phyloP scores from a whole-genome alignment of 2,888 invertebrate species.

The Carpatolechia fugitivella region DNA sequence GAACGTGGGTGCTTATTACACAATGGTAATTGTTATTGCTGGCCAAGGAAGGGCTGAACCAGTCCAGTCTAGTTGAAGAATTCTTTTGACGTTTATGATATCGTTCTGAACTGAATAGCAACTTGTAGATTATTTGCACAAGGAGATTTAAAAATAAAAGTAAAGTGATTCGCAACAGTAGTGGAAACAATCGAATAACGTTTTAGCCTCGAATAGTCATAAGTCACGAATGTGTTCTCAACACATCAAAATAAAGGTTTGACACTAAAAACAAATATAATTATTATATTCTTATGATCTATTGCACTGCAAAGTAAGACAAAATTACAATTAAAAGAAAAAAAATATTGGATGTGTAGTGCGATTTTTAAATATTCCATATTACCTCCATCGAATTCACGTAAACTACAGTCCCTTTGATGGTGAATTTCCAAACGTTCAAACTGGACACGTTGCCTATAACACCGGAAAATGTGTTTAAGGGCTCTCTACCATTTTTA shows the following conservation, averaged over 20 bases:
- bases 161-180: too few species aligned
- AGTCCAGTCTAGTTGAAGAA: background rate
- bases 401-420: background rate
- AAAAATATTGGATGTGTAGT: background rate
- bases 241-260: too few species aligned
- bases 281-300: too few species aligned
- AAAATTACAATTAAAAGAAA: too few species aligned
- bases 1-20: constrained; percentile 53
- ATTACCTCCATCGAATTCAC: background rate
- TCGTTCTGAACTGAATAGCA: background rate
- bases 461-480: constrained; percentile 34
- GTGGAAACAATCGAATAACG: too few species aligned
- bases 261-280: too few species aligned
- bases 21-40: constrained; percentile 42
- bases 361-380: background rate
- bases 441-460: constrained; percentile 28
- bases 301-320: too few species aligned
- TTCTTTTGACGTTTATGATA: background rate
- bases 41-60: constrained; percentile 23
- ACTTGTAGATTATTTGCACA: too few species aligned
- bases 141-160: too few species aligned
- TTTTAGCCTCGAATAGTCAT: too few species aligned
- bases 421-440: background rate
- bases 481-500: constrained; percentile 27
- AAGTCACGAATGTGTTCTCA: too few species aligned